Base-by-base conservation (phyloP, 1,140 invertebrate genomes). In the Dendroctonus ponderosae region DNA sequence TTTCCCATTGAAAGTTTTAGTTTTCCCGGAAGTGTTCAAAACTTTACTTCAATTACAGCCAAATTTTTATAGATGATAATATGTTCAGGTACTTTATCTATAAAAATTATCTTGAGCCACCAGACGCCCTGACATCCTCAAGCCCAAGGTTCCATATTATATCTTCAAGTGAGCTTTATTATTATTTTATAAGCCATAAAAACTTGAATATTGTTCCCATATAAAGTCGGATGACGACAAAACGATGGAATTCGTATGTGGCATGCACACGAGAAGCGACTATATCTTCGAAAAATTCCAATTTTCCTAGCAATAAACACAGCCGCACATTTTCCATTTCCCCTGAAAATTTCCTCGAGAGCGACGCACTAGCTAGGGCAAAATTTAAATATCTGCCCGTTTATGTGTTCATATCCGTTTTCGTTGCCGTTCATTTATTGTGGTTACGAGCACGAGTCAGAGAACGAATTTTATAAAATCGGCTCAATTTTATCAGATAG, bases 231-330 rank as follows among this genome's bases (percentile, higher is more conserved):
- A 66, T 58, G 54, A 67, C 66, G 58, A 67, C 66, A 67, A 67
- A 67, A 62, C 60, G 59, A 46, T 40, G 59, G 66, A 67, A 67
- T 67, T 67, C 60, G 49, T 67, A 67, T 67, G 50, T 67, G 66
- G 40, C 40, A 26, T 50, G 38, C 50, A 48, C 12, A 59, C 46
- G 54, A 56, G 50, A 54, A 44, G 43, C 46, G 60, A 67, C 58
- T 67, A 61, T 67, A 67, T 67, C 66, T 62, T 67, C 58, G 58
- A 67, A 67, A 67, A 67, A 67, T 67, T 67, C 66, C 66, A 67
- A 67, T 67, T 67, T 67, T 67, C 66, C 66, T 62, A 62, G 66
- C 66, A 67, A 67, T 67, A 67, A 67, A 67, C 65, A 67, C 66
- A 52, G 66, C 58, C 66, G 53, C 66, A 62, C 66, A 67, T 67